Evolutionary conservation across 2,113 vertebrate genomes (phyloP).

Genomic region (Corythornis madagascariensis): DNA sequence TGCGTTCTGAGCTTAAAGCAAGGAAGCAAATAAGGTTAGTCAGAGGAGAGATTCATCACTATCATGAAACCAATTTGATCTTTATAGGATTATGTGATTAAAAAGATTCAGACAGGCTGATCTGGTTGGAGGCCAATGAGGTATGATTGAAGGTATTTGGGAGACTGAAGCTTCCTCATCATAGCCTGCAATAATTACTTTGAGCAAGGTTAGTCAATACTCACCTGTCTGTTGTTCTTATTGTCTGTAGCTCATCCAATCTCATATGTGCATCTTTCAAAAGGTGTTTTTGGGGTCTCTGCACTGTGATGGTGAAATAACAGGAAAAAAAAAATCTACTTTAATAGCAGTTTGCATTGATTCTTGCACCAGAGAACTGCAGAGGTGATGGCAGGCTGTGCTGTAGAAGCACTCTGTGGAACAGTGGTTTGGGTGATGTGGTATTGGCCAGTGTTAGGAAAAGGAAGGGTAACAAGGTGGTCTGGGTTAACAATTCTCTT

Average conservation of each 20-base stretch:
- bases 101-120: background rate
- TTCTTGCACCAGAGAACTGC: background rate
- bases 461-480: background rate
- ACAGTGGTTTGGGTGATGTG: background rate
- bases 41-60: background rate
- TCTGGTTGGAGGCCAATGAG: slow-evolving; percentile 5
- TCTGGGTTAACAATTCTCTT: background rate
- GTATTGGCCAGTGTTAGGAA: background rate
- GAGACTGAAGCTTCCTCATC: background rate
- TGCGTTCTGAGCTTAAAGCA: background rate
- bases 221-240: background rate
- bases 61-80: background rate
- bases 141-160: background rate
- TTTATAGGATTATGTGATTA: background rate
- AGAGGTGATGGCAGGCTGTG: background rate
- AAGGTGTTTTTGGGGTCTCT: background rate
- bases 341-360: background rate
- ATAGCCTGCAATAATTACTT: background rate
- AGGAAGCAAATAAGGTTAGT: background rate
- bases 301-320: background rate
- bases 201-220: background rate
- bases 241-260: background rate
- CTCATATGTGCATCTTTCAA: background rate
- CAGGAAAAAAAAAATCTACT: background rate
- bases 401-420: no score